Percentiles rank a stretch among this genome's conserved stretches.
Conservation (phyloP, 2,113 vertebrate genomes). For the Alligator mississippiensis region DNA sequence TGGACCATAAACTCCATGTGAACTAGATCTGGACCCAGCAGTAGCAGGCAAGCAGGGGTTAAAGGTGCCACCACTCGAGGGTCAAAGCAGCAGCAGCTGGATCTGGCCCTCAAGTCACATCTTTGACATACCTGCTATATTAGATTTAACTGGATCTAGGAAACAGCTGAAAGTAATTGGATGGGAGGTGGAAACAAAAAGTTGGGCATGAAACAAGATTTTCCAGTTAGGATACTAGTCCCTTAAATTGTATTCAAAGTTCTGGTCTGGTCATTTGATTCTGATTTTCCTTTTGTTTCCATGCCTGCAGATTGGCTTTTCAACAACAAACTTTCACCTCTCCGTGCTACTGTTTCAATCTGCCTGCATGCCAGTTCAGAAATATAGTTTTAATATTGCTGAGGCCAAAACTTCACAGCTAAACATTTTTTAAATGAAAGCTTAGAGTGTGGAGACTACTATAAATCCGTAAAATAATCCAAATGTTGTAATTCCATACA, state of each 20-base stretch:
- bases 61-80: too few species aligned
- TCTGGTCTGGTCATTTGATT: neutral
- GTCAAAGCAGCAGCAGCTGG: too few species aligned
- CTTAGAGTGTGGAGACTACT: conserved; percentile 7
- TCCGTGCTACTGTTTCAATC: neutral
- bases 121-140: too few species aligned
- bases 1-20: too few species aligned
- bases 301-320: neutral
- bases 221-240: neutral
- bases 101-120: too few species aligned
- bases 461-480: neutral
- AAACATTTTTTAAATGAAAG: conserved; percentile 10
- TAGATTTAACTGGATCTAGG: neutral
- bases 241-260: conserved; percentile 2
- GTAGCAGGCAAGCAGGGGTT: too few species aligned
- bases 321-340: neutral
- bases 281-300: neutral
- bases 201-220: neutral
- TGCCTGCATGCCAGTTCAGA: neutral
- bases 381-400: neutral
- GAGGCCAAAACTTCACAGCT: conserved; percentile 24
- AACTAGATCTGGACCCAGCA: too few species aligned
- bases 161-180: neutral
- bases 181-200: neutral
- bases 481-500: fast-evolving